A percentile compares a stretch with the other conserved stretches of the same genome.
phyloP scores from a whole-genome alignment of 2,888 invertebrate genomes.

The Philonicus albiceps region DNA sequence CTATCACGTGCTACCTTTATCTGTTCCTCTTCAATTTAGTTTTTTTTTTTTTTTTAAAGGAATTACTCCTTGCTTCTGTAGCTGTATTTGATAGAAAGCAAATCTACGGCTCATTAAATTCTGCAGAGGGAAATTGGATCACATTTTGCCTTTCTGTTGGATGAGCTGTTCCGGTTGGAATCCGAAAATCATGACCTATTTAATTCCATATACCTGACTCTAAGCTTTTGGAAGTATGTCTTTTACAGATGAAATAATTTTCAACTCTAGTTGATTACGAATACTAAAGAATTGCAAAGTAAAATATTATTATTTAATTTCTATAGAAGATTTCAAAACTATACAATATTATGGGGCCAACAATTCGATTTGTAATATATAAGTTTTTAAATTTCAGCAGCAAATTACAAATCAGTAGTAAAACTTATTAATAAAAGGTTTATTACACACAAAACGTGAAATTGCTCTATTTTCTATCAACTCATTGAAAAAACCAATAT shows the following conservation, averaged over 20 bases:
- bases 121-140: background rate
- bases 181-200: background rate
- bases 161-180: background rate
- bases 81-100: background rate
- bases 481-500: background rate
- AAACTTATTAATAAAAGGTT: no score
- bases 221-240: background rate
- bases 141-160: background rate
- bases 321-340: no score
- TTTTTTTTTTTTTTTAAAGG: background rate
- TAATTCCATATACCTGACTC: background rate
- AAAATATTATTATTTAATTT: no score
- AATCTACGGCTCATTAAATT: background rate
- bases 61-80: background rate
- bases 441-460: no score
- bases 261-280: background rate
- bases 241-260: background rate
- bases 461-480: no score
- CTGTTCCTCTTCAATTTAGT: background rate
- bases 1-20: no score
- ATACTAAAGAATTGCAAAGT: background rate
- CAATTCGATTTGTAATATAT: no score
- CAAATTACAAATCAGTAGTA: no score
- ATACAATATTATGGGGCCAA: no score
- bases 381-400: no score